Base-by-base conservation (phyloP, 2,797 vertebrate species). In the Enteromius fasciolatus region DNA sequence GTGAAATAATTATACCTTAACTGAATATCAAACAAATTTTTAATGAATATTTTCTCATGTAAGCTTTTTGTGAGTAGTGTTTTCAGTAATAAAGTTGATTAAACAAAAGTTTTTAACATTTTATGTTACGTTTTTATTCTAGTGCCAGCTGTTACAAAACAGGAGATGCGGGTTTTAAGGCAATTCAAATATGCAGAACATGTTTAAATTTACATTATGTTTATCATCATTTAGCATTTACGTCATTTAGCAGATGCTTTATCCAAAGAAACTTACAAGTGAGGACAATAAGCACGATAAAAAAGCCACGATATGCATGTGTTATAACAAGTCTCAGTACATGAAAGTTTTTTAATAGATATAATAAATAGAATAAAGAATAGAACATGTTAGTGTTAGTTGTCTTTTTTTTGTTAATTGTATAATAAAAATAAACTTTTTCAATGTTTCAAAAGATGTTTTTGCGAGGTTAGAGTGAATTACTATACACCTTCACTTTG, bases 31-130 rank as follows among this genome's bases (percentile, higher is more conserved):
- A 70, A 57, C 36, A 80, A 33, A 46, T 81, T 61, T 41, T 66
- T n/a, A 36, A 9, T 63, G 41, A 74, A 36, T 36, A 81, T 63
- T 50, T 25, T 76, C 12, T 59, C 25, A 67, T 76, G 25, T 76
- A 59, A 2, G 14, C 36, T 20, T 76, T 64, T 64, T 46, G 48
- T 75, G 61, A 67, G 61, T 78, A 66, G 76, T 78, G 61, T 48
- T 77, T 57, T 64, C 9, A 64, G 15, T 64, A 75, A 81, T 81
- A 75, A 81, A 81, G 70, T 52, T 6, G 23, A 81, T 75, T 66
- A 52, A 81, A 81, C 25, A 80, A 66, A 36, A 25, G 5, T 20
- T 46, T 20, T 57, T 12, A 12, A 14, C 0, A 5, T 33, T 15
- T 12, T 20, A 28, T 69, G 36, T 1, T 33, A 0, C 4, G 1